These are phyloP conservation scores for human DNA, from an alignment of 2,113 vertebrate genomes.

Conservation along the genomic window DNA sequence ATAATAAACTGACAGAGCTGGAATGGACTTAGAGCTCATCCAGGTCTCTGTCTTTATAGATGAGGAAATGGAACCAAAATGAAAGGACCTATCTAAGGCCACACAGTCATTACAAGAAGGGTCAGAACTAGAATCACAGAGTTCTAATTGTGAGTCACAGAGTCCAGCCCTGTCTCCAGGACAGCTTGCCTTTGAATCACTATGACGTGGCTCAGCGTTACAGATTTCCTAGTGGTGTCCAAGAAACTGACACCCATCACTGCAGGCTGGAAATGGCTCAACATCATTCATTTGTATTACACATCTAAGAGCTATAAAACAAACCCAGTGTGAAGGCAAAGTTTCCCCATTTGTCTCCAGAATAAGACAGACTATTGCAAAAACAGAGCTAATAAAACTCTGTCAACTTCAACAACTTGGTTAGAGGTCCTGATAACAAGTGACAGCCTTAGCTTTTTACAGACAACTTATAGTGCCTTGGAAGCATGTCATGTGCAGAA, in stretches of 20 bases:
- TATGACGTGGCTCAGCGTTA: slow-evolving; percentile 67
- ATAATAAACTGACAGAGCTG: slow-evolving; percentile 39
- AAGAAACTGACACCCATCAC: slow-evolving; percentile 72
- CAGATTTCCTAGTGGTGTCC: slow-evolving; percentile 71
- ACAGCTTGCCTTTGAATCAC: not conserved
- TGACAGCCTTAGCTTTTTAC: slow-evolving; percentile 71
- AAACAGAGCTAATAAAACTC: slow-evolving; percentile 84
- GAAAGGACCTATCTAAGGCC: slow-evolving; percentile 21
- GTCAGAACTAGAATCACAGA: not conserved
- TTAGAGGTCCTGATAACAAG: slow-evolving; percentile 69
- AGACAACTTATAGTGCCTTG: slow-evolving; percentile 79
- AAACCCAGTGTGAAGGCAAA: slow-evolving; percentile 77
- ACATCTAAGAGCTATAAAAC: slow-evolving; percentile 75
- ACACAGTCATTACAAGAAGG: not conserved
- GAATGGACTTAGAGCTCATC: not conserved
- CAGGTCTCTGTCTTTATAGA: not conserved
- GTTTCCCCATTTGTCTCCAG: slow-evolving; percentile 80
- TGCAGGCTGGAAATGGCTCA: slow-evolving; percentile 70
- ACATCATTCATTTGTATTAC: slow-evolving; percentile 79
- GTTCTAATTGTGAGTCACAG: not conserved
- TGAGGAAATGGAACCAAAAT: not conserved
- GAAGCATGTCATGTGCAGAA: slow-evolving; percentile 31
- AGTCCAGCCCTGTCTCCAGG: not conserved
- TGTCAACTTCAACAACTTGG: slow-evolving; percentile 79
- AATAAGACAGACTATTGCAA: slow-evolving; percentile 81